These are phyloP conservation scores for Apaloderma vittatum DNA, from an alignment of 2,113 vertebrate genomes.

Conservation along the genomic window DNA sequence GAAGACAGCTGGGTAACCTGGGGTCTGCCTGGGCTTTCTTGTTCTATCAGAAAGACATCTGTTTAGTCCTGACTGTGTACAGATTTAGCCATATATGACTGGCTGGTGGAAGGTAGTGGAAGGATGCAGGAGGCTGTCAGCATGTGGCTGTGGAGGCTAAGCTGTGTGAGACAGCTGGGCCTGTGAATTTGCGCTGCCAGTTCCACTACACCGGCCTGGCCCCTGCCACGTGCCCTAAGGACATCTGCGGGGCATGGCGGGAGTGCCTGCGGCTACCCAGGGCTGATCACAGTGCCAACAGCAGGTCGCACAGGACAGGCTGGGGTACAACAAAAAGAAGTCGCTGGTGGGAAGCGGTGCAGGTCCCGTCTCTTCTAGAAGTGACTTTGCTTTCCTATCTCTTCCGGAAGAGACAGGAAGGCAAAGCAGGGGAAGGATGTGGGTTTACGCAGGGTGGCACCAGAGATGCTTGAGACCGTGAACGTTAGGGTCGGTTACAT, in stretches of 20 bases:
- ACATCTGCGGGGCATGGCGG: rapidly evolving
- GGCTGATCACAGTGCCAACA: rapidly evolving
- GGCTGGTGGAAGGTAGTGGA: background rate
- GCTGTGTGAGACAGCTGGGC: background rate
- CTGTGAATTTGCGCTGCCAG: background rate
- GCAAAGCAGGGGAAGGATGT: background rate
- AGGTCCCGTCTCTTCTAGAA: background rate
- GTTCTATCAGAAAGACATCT: background rate
- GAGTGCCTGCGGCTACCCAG: background rate
- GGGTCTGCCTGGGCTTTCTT: background rate
- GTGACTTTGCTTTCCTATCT: too few relatives aligned
- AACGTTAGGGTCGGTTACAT: background rate
- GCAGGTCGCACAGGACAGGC: background rate
- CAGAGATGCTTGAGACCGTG: background rate
- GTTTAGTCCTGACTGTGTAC: background rate
- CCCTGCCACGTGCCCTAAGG: background rate
- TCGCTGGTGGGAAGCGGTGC: background rate
- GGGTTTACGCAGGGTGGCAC: background rate
- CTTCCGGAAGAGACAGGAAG: background rate
- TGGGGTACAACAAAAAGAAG: background rate
- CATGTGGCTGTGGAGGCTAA: background rate
- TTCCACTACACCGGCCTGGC: background rate
- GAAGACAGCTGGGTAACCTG: background rate
- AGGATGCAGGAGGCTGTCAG: rapidly evolving
- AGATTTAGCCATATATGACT: background rate